Conservation (phyloP, 1,140 invertebrate genomes). For the Caerostris darwini region DNA sequence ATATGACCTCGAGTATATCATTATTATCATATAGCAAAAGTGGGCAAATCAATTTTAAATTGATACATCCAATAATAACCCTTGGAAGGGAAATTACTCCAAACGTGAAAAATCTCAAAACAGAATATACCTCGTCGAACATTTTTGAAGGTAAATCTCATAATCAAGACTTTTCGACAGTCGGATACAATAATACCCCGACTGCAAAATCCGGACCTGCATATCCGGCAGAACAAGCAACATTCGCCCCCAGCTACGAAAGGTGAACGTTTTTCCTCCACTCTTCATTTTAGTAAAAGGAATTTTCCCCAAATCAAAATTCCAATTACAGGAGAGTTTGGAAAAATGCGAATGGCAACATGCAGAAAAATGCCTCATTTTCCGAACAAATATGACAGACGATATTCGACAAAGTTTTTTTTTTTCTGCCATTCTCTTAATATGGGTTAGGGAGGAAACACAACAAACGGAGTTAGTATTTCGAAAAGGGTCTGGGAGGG, state of each 20-base stretch:
- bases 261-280: neutral
- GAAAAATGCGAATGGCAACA: neutral
- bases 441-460: neutral
- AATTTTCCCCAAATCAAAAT: slow-evolving; percentile 48
- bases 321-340: slow-evolving; percentile 30
- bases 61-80: no score
- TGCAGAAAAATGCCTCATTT: slow-evolving; percentile 46
- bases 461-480: slow-evolving; percentile 11
- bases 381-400: slow-evolving; percentile 50
- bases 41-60: no score
- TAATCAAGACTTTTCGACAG: slow-evolving; percentile 8
- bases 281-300: neutral
- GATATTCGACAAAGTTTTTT: neutral
- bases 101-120: neutral
- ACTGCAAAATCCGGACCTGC: slow-evolving; percentile 45
- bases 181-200: slow-evolving; percentile 51
- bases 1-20: no score
- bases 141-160: slow-evolving; percentile 16
- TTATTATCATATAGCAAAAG: no score
- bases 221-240: neutral
- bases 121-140: neutral
- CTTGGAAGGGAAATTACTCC: neutral
- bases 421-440: neutral
- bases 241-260: neutral
- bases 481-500: neutral